phyloP scores from a whole-genome alignment of 53 echinoderm and acorn worm genomes.

The Temnopleurus reevesii region DNA sequence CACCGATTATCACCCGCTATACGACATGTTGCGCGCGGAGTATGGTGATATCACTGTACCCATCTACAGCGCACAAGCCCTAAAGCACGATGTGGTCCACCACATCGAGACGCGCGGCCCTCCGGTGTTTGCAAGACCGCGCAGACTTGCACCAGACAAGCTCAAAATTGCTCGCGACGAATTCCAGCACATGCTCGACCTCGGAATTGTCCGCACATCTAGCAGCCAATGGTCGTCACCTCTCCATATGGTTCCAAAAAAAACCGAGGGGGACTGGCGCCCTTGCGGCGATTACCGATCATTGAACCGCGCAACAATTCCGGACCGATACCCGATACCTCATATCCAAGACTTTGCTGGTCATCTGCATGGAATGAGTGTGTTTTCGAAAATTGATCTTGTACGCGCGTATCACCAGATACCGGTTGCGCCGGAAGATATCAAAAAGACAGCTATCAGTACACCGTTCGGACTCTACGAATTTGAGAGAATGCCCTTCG shows the following conservation, averaged over 20 bases:
- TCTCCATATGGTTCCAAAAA: slow-evolving; percentile 55
- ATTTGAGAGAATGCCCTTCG: slow-evolving; percentile 71
- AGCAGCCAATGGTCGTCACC: slow-evolving; percentile 56
- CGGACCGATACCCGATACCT: slow-evolving; percentile 43
- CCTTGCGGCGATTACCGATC: slow-evolving; percentile 60
- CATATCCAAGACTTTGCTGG: slow-evolving; percentile 56
- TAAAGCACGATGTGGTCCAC: no score
- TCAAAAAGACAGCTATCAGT: no score
- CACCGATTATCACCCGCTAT: no score
- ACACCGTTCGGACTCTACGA: slow-evolving; percentile 67
- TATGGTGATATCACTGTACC: no score
- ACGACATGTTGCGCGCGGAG: no score
- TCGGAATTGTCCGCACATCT: no score
- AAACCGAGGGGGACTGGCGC: slow-evolving; percentile 51
- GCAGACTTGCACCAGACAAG: no score
- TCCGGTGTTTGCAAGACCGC: no score
- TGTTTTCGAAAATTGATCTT: slow-evolving; percentile 51
- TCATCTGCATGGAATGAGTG: not conserved
- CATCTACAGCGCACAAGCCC: no score
- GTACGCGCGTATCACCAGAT: slow-evolving; percentile 52
- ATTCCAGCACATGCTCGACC: no score
- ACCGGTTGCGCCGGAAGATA: slow-evolving; percentile 57
- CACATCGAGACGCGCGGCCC: no score
- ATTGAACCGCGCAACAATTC: slow-evolving; percentile 27
- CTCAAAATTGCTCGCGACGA: no score